phyloP scores from a whole-genome alignment of 2,888 invertebrate genomes.

The Gryllus longicercus region DNA sequence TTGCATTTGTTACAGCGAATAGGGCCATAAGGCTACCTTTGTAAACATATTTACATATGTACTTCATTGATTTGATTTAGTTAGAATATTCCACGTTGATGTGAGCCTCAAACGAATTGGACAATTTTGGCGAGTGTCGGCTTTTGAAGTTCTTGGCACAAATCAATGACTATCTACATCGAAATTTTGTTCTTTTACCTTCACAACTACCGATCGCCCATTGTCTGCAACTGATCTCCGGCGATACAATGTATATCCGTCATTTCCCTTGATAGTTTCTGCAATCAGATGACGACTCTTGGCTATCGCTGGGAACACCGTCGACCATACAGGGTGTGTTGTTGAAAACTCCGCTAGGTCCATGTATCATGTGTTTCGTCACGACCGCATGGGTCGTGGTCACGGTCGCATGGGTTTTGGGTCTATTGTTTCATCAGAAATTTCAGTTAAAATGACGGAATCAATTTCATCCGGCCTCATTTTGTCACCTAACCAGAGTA shows the following conservation, averaged over 20 bases:
- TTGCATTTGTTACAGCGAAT: constrained; percentile 38
- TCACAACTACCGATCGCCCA: constrained; percentile 39
- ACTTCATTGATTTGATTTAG: constrained; percentile 32
- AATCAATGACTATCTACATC: constrained; percentile 25
- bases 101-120: constrained; percentile 37
- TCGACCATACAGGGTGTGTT: constrained; percentile 40
- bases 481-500: too few relatives aligned
- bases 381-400: too few relatives aligned
- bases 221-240: constrained; percentile 37
- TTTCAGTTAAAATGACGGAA: too few relatives aligned
- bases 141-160: not conserved
- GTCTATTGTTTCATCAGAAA: too few relatives aligned
- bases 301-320: constrained; percentile 43
- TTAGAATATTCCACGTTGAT: constrained; percentile 37
- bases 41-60: constrained; percentile 40
- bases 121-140: constrained; percentile 29
- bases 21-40: constrained; percentile 40
- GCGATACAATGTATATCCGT: constrained; percentile 18
- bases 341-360: constrained; percentile 42
- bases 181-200: constrained; percentile 30
- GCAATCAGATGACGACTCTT: not conserved
- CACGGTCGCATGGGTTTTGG: too few relatives aligned
- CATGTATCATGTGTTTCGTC: too few relatives aligned
- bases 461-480: too few relatives aligned
- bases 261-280: constrained; percentile 22